Evolutionary conservation across 2,113 vertebrate species (phyloP), one percentile per base, ranked within the genome.

Genomic region (human): DNA sequence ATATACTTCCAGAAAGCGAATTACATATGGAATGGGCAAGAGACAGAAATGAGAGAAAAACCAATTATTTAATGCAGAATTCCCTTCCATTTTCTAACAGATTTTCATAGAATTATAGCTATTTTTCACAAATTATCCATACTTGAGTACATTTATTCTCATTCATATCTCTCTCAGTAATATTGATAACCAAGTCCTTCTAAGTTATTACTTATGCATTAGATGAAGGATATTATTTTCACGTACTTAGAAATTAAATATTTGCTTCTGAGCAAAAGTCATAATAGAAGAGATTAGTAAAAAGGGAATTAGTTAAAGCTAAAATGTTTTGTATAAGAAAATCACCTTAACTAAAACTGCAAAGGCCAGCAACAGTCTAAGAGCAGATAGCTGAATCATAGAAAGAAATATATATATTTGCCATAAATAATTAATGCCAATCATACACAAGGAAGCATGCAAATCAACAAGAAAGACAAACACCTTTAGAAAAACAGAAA

Each of bases 211-310:
- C 30, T 43, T 94, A 73, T 72, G 40, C 18, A 79, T 75, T 40
- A 97, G 32, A 88, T 2, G 43, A 76, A 70, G n/a, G 35, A 66
- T 57, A 64, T 27, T 85, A 84, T 64, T 96, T 91, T 90, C 91
- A 78, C 22, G 73, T 35, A 35, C 3, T 59, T 70, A 85, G 52
- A 89, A 85, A 86, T 73, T 48, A 68, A 68, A 48, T 75, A 85
- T 2, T 80, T 75, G 92, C 22, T 86, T 57, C 81, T 52, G 90
- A 85, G 66, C 30, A 91, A 64, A 93, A 94, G 85, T 88, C 9
- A 3, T 61, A 91, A 81, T 0, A 35, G 23, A 52, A 94, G 30
- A 94, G 13, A 79, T 13, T n/a, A 87, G 22, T 90, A 73, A 79
- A 83, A 86, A 5, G 38, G 18, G 61, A 86, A 64, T 75, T 38